phyloP scores from a whole-genome alignment of 2,797 vertebrate species.

The Anisognathus igniventris region DNA sequence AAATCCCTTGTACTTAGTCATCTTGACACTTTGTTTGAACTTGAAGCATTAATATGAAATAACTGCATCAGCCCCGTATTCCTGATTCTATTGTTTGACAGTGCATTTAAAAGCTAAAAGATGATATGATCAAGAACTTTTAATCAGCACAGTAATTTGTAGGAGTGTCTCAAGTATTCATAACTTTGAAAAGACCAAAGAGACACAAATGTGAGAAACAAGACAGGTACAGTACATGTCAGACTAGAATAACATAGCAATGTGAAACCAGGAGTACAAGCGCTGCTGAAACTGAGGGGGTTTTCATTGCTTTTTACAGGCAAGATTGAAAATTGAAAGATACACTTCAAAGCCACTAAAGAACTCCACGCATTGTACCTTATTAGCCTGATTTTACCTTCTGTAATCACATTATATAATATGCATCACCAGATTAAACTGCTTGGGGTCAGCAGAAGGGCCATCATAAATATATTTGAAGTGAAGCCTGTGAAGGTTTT shows the following conservation, averaged over 20 bases:
- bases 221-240: conserved; percentile 15
- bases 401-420: conserved; percentile 63
- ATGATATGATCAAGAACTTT: conserved; percentile 80
- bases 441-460: conserved; percentile 41
- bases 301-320: conserved; percentile 12
- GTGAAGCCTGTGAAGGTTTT: conserved; percentile 52
- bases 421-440: conserved; percentile 63
- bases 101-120: conserved; percentile 74
- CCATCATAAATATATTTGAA: conserved; percentile 60
- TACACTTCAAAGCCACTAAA: conserved; percentile 68
- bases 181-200: conserved; percentile 55
- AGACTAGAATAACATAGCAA: conserved; percentile 14
- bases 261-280: conserved; percentile 43
- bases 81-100: conserved; percentile 82
- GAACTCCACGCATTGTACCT: conserved; percentile 28
- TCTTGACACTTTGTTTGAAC: conserved; percentile 92
- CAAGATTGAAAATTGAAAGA: conserved; percentile 71
- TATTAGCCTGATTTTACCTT: conserved; percentile 62
- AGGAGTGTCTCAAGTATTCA: conserved; percentile 62
- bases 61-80: conserved; percentile 76
- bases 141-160: conserved; percentile 80
- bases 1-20: conserved; percentile 88
- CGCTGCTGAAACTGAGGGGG: background rate
- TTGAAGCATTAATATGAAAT: conserved; percentile 85
- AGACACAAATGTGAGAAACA: conserved; percentile 46